phyloP scores from a whole-genome alignment of 2,888 invertebrate genomes.

The Nudaria mundana region DNA sequence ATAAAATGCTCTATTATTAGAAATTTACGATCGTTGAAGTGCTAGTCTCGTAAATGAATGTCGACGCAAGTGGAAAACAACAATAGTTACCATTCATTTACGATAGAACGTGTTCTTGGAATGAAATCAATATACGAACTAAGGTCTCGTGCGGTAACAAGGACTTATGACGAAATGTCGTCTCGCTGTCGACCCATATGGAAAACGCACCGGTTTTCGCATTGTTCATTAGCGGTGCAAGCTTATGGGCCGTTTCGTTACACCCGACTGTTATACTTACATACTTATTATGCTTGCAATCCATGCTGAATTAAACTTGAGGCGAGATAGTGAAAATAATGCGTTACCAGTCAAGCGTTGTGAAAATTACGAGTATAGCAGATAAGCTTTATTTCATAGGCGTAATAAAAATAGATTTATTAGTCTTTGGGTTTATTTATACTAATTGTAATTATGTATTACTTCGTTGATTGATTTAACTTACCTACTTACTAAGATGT shows the following conservation, averaged over 20 bases:
- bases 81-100: slow-evolving; percentile 11
- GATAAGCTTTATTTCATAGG: too few relatives aligned
- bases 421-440: too few relatives aligned
- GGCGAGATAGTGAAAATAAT: slow-evolving; percentile 9
- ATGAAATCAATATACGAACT: slow-evolving; percentile 11
- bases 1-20: neutral
- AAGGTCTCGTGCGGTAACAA: neutral
- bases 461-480: too few relatives aligned
- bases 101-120: slow-evolving; percentile 10
- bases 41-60: neutral
- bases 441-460: too few relatives aligned
- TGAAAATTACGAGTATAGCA: too few relatives aligned
- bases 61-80: slow-evolving; percentile 19
- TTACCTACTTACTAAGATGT: too few relatives aligned
- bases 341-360: slow-evolving; percentile 5
- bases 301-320: slow-evolving; percentile 12
- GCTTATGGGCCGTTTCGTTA: slow-evolving; percentile 21
- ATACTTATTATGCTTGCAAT: slow-evolving; percentile 6
- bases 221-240: slow-evolving; percentile 20
- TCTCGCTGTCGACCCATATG: slow-evolving; percentile 9
- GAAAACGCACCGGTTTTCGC: slow-evolving; percentile 22
- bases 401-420: too few relatives aligned
- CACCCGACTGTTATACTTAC: slow-evolving; percentile 9
- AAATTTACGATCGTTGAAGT: slow-evolving; percentile 1
- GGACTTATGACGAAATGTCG: slow-evolving; percentile 2